Evolutionary conservation across 2,113 vertebrate genomes (phyloP).

Genomic region (Neolamprologus hecqui): DNA sequence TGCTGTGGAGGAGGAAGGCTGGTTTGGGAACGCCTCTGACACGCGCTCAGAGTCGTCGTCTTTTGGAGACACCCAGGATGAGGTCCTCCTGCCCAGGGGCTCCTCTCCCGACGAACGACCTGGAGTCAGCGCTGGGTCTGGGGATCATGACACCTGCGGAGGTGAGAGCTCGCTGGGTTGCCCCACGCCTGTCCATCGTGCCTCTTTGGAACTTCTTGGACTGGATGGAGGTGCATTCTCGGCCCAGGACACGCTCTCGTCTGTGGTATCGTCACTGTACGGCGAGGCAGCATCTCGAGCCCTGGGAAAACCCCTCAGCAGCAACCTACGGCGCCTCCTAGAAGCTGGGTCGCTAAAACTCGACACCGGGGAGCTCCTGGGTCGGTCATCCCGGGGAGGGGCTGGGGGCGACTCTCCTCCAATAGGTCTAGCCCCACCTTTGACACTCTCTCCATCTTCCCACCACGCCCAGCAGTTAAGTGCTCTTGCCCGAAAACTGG

Average conservation of each 20-base stretch:
- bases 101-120: slow-evolving; percentile 76
- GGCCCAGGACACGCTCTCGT: slow-evolving; percentile 85
- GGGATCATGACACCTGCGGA: slow-evolving; percentile 82
- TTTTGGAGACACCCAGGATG: slow-evolving; percentile 91
- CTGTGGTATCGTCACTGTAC: slow-evolving; percentile 83
- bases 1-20: slow-evolving; percentile 87
- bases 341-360: slow-evolving; percentile 92
- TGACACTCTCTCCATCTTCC: slow-evolving; percentile 86
- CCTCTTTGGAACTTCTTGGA: slow-evolving; percentile 81
- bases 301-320: slow-evolving; percentile 89
- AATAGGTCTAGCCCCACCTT: slow-evolving; percentile 71
- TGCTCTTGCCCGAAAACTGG: slow-evolving; percentile 91
- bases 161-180: slow-evolving; percentile 89
- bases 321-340: slow-evolving; percentile 89
- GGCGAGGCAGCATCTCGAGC: slow-evolving; percentile 83
- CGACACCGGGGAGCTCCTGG: slow-evolving; percentile 69
- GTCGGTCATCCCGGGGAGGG: slow-evolving; percentile 71
- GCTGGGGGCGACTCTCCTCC: slow-evolving; percentile 79
- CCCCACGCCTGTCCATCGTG: slow-evolving; percentile 84
- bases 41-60: slow-evolving; percentile 94
- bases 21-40: slow-evolving; percentile 94
- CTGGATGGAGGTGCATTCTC: slow-evolving; percentile 78
- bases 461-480: slow-evolving; percentile 96
- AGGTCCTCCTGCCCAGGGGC: slow-evolving; percentile 73
- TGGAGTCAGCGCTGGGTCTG: slow-evolving; percentile 54